Evolutionary conservation across 2,888 invertebrate genomes (phyloP), one percentile per base, ranked within the genome.

Genomic region (Melieria picta): DNA sequence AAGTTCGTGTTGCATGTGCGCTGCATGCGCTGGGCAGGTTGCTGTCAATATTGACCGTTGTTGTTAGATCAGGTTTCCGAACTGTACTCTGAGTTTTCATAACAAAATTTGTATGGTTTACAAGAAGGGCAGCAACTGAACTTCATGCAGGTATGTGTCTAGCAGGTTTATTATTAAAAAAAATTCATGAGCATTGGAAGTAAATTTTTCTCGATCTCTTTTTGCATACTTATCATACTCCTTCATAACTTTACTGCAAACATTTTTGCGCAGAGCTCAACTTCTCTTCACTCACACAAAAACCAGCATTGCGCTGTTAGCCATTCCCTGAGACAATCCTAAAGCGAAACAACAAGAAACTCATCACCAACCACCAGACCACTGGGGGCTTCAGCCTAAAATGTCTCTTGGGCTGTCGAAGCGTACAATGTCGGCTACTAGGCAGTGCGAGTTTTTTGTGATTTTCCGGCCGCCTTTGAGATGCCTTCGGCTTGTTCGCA

Each of bases 11-110:
- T 75, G 72, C 74, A 72, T 65, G 30, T 62, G 68, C 48, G 74
- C 73, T 75, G 75, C 74, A 77, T 77, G 75, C 75, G 76, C 73
- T 73, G 71, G 67, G 69, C 72, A 70, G 71, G 30, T 30, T 30
- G 30, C 30, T 30, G 30, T 72, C 71, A 74, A 72, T 66, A 65
- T 68, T 67, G 71, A 69, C 71, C 71, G 72, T 66, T 75, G 71
- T 67, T 65, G 52, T 72, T 55, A 16, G 16, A 16, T 16, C 16
- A 30, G 30, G 30, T 30, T 30, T 30, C 30, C 30, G 30, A 72
- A 61, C 72, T 65, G 58, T 52, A 72, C 70, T 70, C 72, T 74
- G 70, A 73, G n/a, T 65, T 62, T 69, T 11, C 66, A 66, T 67
- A 50, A 50, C 30, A 67, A 16, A 11, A 63, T 6, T 46, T 11